Base-by-base conservation (phyloP, 2,888 invertebrate genomes). In the Coremacera marginata region DNA sequence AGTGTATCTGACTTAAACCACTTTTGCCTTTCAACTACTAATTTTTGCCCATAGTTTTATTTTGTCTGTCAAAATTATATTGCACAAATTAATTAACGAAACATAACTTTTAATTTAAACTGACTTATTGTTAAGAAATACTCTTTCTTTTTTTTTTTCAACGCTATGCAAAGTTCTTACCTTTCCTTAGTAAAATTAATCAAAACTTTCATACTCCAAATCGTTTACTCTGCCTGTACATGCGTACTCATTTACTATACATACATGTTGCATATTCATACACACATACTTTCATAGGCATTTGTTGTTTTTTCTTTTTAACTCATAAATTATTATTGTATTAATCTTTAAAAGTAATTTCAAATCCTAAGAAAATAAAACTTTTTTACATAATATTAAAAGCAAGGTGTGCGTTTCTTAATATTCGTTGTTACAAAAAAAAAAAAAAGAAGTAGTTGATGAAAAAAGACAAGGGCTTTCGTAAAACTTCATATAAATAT, bases 261-360 rank as follows among this genome's bases (percentile, higher is more conserved):
- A 60, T 11, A 57, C 57, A 57, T 25, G 27, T 44, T 27, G n/a
- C 37, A 67, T n/a, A 65, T 14, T 31, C 37, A 65, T n/a, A 67
- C 37, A 44, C 11, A 67, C 44, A 34, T 37, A 37, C 44, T 34
- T 37, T 34, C 19, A 19, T 11, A 19, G 5, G 22, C 8, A 67
- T 67, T 44, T 22, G 19, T 67, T 11, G 22, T 22, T 27, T 25
- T 60, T 60, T 60, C 27, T 27, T 60, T 25, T 25, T 25, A 11
- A 0, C 16, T 11, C 27, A 27, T 55, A 19, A 25, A 22, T 8
- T 62, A 62, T 14, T 37, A 27, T 34, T 65, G 14, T 14, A 31
- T 34, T 65, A 37, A 65, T 8, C 31, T 65, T 65, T 34, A n/a
- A 65, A 65, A 65, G n/a, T 19, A 67, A 67, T 67, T 67, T 44